Base-by-base conservation (phyloP, 2,113 vertebrate genomes). In the Engystomops pustulosus region DNA sequence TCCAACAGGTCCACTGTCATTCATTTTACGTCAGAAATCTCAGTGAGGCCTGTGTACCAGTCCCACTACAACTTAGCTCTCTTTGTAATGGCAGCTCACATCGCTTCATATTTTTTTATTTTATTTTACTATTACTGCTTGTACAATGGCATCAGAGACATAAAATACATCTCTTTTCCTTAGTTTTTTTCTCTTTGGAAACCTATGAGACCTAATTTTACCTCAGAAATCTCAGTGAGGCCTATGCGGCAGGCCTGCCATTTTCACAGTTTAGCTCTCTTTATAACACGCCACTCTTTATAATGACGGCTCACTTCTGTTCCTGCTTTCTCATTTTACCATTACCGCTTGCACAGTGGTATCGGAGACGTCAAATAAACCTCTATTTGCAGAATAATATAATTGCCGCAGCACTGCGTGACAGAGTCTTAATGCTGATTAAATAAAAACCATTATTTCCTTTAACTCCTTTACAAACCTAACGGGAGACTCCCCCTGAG, bases 381-480 rank as follows among this genome's bases (percentile, higher is more conserved):
- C 45, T 53, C 15, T 65, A 27, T 71, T 55, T 81, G 41, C 65
- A 38, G 79, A 44, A 71, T 41, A 71, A 81, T 81, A 20, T 70
- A 53, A 49, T 71, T 55, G 67, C 65, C 58, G 15, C 45, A 51
- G 45, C 65, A 3, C 65, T 55, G 65, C 32, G 20, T 70, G 79
- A 53, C 67, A 53, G 4, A 25, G 65, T 38, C 47, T 70, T 71
- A 81, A 81, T 70, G 45, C 49, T 81, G 79, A 81, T 70, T 81
- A 71, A 70, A 81, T 81, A 70, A 81, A 80, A 70, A 70, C 47
- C 34, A 71, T 69, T 27, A 81, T 81, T 81, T 81, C 34, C 79
- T 81, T 81, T 38, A 81, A 81, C 30, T 70, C 65, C 49, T 81
- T 70, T 70, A 81, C 79, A 69, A 69, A 53, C 45, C 44, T 80